Conservation (phyloP, 2,113 vertebrate species). For the Noturus placidus region DNA sequence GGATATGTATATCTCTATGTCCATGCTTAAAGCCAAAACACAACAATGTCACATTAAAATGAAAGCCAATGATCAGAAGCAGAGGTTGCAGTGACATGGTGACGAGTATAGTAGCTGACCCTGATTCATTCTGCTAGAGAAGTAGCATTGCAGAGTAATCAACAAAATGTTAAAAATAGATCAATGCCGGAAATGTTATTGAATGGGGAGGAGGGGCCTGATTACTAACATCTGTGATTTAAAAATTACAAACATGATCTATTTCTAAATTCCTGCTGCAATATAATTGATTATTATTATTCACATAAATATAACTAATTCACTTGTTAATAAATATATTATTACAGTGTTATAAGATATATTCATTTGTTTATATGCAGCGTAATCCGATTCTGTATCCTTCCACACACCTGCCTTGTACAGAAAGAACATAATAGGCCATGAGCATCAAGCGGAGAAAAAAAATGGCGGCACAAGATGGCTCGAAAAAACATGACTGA, state of each 20-base stretch:
- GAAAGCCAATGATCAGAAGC: conserved; percentile 44
- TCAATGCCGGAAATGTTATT: not conserved
- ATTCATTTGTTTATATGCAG: not conserved
- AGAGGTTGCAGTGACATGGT: conserved; percentile 52
- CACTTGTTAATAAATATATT: conserved; percentile 1
- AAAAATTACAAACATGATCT: not conserved
- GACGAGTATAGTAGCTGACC: not conserved
- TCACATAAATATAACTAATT: not conserved
- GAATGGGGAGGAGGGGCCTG: no score
- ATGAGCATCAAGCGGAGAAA: not conserved
- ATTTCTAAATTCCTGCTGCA: not conserved
- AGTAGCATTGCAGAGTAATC: conserved; percentile 5
- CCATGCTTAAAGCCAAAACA: conserved; percentile 20
- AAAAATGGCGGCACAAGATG: conserved; percentile 33
- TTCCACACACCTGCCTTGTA: conserved; percentile 1
- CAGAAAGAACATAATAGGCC: conserved; percentile 28
- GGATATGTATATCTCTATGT: conserved; percentile 16
- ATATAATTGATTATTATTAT: not conserved
- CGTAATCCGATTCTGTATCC: not conserved
- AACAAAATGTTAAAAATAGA: conserved; percentile 18
- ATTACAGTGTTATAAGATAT: not conserved
- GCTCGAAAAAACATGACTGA: conserved; percentile 27
- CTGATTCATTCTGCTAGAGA: conserved; percentile 12
- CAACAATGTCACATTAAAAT: conserved; percentile 19
- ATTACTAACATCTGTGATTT: not conserved